Evolutionary conservation across 2,888 invertebrate genomes (phyloP).

Genomic region (Hololepta plana): DNA sequence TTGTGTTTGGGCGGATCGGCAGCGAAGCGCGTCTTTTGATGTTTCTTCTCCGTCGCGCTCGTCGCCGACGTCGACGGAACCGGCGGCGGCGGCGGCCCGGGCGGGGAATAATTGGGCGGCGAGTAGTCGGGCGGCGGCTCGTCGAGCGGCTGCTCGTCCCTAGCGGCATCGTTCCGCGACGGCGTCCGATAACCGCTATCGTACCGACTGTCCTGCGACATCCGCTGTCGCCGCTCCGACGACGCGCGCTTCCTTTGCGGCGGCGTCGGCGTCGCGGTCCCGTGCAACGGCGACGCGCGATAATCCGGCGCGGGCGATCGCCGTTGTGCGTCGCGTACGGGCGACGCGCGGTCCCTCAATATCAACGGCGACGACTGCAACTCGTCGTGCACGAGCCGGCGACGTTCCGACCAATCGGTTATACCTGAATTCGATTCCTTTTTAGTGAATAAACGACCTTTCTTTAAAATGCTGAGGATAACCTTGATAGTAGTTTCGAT

Average conservation of each 20-base stretch:
- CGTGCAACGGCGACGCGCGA: constrained; percentile 14
- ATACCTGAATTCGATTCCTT: too few species aligned
- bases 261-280: constrained; percentile 37
- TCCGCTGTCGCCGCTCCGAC: constrained; percentile 34
- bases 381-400: too few species aligned
- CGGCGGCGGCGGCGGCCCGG: constrained; percentile 10
- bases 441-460: too few species aligned
- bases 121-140: constrained; percentile 59
- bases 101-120: constrained; percentile 27
- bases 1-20: constrained; percentile 25
- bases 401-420: too few species aligned
- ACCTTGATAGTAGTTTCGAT: too few species aligned
- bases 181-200: constrained; percentile 39
- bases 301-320: too few species aligned
- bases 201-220: constrained; percentile 26
- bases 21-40: constrained; percentile 57
- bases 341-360: too few species aligned
- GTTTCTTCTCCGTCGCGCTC: constrained; percentile 29
- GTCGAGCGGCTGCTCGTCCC: constrained; percentile 29
- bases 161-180: constrained; percentile 31
- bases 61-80: constrained; percentile 28
- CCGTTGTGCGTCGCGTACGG: too few species aligned
- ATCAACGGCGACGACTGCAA: too few species aligned
- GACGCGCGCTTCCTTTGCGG: constrained; percentile 45
- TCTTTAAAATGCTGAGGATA: too few species aligned